Percentiles rank a stretch among this genome's conserved stretches.
Evolutionary conservation across 2,888 invertebrate genomes (phyloP).

Genomic region (Erynnis tages): DNA sequence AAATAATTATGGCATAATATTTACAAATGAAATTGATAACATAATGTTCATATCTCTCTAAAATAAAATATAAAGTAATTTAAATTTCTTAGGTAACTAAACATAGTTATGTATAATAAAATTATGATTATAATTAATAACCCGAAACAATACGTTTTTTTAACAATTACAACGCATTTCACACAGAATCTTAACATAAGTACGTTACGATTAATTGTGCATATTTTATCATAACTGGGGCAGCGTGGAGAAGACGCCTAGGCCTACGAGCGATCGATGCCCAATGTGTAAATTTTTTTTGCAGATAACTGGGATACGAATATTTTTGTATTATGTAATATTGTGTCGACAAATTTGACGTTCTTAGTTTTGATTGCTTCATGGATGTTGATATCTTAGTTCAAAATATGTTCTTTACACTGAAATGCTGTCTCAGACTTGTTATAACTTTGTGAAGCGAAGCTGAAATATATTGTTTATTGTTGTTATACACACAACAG

Average conservation of each 20-base stretch:
- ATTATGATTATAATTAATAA: not conserved
- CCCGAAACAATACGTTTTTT: not conserved
- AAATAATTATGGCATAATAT: conserved; percentile 14
- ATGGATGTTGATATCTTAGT: no score
- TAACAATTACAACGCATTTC: not conserved
- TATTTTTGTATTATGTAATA: no score
- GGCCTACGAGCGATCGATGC: no score
- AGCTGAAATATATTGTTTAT: no score
- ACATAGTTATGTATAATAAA: not conserved
- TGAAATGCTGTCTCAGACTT: no score
- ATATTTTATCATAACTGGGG: not conserved
- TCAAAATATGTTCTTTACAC: no score
- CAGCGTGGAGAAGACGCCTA: not conserved
- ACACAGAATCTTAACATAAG: not conserved
- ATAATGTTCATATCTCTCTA: not conserved
- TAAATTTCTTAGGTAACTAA: conserved; percentile 5
- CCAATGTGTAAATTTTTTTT: no score
- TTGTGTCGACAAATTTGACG: no score
- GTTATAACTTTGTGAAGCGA: no score
- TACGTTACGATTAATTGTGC: conserved; percentile 4
- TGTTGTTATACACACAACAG: no score
- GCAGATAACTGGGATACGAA: no score
- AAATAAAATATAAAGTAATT: conserved; percentile 6
- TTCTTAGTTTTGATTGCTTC: no score
- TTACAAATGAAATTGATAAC: conserved; percentile 14